phyloP scores from a whole-genome alignment of 1,140 invertebrate species.

The Cydia pomonella region DNA sequence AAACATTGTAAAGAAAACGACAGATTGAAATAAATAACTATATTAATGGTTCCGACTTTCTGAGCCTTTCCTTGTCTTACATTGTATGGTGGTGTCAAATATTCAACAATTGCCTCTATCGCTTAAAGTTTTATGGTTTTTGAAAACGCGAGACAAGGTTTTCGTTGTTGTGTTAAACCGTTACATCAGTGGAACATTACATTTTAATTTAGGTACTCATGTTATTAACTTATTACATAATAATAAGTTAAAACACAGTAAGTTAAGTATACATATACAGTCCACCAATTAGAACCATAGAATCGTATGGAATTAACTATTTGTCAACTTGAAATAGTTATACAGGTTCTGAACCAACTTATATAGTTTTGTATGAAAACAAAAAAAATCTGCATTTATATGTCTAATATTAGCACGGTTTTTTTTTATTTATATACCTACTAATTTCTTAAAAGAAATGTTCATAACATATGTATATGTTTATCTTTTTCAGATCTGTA shows the following conservation, averaged over 20 bases:
- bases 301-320: background rate
- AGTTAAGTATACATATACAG: no score
- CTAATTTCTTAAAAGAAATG: no score
- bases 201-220: background rate
- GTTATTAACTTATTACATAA: background rate
- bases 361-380: no score
- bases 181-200: background rate
- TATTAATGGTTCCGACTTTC: background rate
- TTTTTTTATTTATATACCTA: no score
- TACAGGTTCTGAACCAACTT: no score
- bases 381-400: no score
- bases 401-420: no score
- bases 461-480: no score
- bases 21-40: slow-evolving; percentile 1
- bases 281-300: background rate
- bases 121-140: slow-evolving; percentile 12
- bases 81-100: slow-evolving; percentile 20
- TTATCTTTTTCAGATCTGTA: background rate
- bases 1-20: slow-evolving; percentile 1
- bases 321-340: no score
- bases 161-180: background rate
- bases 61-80: slow-evolving; percentile 3
- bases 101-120: background rate
- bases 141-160: background rate
- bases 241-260: no score